Evolutionary conservation across 2,888 invertebrate species (phyloP), one percentile per base, ranked within the genome.

Genomic region (Camponotus fellah): DNA sequence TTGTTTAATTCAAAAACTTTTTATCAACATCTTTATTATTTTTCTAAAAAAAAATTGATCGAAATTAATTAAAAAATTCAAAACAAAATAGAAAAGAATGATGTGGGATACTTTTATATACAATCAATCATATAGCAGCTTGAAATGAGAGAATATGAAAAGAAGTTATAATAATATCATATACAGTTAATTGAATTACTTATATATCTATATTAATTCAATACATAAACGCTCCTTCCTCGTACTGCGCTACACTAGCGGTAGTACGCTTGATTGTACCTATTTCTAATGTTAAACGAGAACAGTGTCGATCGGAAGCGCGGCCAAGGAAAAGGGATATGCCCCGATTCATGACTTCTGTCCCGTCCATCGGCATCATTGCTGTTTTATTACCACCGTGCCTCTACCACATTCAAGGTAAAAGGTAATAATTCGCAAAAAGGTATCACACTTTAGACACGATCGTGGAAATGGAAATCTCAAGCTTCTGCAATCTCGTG

Each of bases 311-410:
- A 91, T 92, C 88, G 93, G 93, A 93, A 92, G 92, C 91, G 89
- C 91, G 92, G 91, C 92, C 91, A 93, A 91, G 90, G 92, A 91
- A 91, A 93, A 93, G 90, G 93, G 93, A 92, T 93, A 91, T 92
- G 91, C 90, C 90, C 94, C 93, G 92, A 92, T 93, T 92, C 93
- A 92, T 91, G 93, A 93, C 92, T 93, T 93, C 94, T 93, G 94
- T 92, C 94, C 93, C 91, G 93, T 94, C 90, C 93, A 93, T 92
- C 93, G 93, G 90, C 93, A 92, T 92, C 93, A 92, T 92, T 93
- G 93, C 94, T 93, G 93, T 93, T 92, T 93, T 92, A 91, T 94
- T 92, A 92, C 91, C 91, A 91, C 92, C 89, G 92, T 91, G 91
- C 93, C 93, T 92, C 93, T 93, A 85, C 93, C 93, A 91, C 92